Evolutionary conservation across 1,140 invertebrate species (phyloP).

Genomic region (Babylonia areolata): DNA sequence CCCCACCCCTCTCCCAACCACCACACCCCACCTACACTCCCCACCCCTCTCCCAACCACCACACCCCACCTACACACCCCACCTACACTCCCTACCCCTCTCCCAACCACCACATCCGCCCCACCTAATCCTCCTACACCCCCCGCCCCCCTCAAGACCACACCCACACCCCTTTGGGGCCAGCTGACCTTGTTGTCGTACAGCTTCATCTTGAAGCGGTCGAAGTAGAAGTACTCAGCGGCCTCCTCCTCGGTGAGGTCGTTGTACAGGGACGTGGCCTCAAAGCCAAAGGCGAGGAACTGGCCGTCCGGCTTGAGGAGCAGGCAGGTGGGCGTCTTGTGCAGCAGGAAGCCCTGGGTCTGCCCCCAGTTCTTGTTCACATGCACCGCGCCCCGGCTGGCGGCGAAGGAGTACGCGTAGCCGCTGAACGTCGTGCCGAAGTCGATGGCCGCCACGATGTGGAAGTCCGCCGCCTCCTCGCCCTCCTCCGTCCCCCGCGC

Average conservation of each 20-base stretch:
- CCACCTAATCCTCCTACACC: no score
- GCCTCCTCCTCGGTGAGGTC: constrained; percentile 79
- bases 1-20: no score
- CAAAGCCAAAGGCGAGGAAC: constrained; percentile 81
- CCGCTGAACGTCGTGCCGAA: constrained; percentile 82
- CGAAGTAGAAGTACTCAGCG: constrained; percentile 80
- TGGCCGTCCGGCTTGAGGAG: constrained; percentile 79
- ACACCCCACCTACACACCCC: no score
- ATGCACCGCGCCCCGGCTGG: constrained; percentile 79
- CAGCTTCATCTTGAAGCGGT: constrained; percentile 82
- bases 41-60: no score
- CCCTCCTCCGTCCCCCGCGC: constrained; percentile 27
- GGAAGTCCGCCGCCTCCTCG: constrained; percentile 53
- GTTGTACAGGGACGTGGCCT: constrained; percentile 80
- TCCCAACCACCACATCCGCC: no score
- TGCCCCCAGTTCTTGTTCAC: constrained; percentile 82
- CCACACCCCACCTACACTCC: no score
- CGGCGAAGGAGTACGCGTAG: constrained; percentile 80
- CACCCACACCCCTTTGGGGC: neutral
- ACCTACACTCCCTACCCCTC: no score
- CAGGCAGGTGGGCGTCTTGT: constrained; percentile 81
- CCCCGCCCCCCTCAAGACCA: no score
- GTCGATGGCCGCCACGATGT: constrained; percentile 81
- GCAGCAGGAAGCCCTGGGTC: constrained; percentile 80
- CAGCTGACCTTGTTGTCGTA: constrained; percentile 79